Conservation (phyloP, 2,797 vertebrate species). For the Myotis vivesi region DNA sequence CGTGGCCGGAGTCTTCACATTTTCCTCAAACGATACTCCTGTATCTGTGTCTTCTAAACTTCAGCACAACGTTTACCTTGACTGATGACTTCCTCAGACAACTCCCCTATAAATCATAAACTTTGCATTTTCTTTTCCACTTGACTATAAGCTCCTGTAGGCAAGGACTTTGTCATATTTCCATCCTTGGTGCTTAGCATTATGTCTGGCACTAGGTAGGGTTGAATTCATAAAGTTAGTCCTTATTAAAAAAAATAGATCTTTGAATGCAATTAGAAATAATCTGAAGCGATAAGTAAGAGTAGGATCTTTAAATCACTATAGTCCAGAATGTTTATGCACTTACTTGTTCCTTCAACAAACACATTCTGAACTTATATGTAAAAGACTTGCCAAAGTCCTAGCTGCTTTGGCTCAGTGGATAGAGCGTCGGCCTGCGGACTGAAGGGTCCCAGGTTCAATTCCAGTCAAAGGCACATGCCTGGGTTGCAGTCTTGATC, state of each 20-base stretch:
- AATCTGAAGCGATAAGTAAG: background rate
- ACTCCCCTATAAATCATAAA: constrained; percentile 19
- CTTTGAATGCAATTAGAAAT: constrained; percentile 8
- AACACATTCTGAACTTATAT: background rate
- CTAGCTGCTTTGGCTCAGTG: no score
- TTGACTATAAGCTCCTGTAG: background rate
- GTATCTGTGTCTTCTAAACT: background rate
- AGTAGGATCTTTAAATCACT: background rate
- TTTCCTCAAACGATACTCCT: background rate
- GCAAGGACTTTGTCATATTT: background rate
- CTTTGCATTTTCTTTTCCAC: constrained; percentile 4
- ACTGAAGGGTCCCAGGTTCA: no score
- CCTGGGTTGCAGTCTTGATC: no score
- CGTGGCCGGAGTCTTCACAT: background rate
- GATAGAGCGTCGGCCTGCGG: no score
- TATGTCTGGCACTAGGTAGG: background rate
- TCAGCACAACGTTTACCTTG: background rate
- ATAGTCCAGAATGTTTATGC: background rate
- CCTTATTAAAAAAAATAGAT: background rate
- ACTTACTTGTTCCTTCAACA: background rate
- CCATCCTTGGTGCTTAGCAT: constrained; percentile 8
- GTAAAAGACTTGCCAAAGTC: background rate
- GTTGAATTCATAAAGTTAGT: constrained; percentile 21
- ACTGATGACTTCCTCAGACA: constrained; percentile 31
- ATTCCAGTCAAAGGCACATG: no score